Evolutionary conservation across 1,140 invertebrate species (phyloP).

Genomic region (Caenorhabditis latens): DNA sequence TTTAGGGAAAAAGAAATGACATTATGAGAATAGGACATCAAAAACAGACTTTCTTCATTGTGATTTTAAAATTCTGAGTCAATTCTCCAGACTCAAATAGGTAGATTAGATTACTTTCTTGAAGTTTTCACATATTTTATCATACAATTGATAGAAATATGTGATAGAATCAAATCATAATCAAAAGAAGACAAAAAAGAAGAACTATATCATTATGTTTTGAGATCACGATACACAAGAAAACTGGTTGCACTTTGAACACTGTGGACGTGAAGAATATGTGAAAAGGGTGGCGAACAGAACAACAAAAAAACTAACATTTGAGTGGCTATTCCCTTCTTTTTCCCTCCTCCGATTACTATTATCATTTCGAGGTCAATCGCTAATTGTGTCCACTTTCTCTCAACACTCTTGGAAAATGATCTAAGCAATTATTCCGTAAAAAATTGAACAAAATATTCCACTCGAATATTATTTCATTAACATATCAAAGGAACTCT

Average conservation of each 20-base stretch:
- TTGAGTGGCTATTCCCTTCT: slow-evolving; percentile 31
- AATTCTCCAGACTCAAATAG: too few species aligned
- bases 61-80: too few species aligned
- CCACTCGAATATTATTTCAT: too few species aligned
- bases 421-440: neutral
- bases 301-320: slow-evolving; percentile 1
- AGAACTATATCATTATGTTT: neutral
- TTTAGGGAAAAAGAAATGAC: too few species aligned
- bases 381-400: slow-evolving; percentile 53
- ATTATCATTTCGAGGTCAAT: slow-evolving; percentile 54
- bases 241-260: slow-evolving; percentile 36
- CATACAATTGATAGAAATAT: too few species aligned
- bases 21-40: too few species aligned
- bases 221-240: neutral
- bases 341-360: neutral
- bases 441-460: too few species aligned
- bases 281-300: neutral
- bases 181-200: neutral
- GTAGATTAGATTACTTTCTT: too few species aligned
- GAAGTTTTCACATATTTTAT: too few species aligned
- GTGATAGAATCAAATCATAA: neutral
- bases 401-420: neutral
- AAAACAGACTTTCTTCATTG: too few species aligned
- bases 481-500: too few species aligned
- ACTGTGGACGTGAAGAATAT: neutral